Conservation (phyloP, 2,113 vertebrate species). For the Phalacrocorax brasilianus region DNA sequence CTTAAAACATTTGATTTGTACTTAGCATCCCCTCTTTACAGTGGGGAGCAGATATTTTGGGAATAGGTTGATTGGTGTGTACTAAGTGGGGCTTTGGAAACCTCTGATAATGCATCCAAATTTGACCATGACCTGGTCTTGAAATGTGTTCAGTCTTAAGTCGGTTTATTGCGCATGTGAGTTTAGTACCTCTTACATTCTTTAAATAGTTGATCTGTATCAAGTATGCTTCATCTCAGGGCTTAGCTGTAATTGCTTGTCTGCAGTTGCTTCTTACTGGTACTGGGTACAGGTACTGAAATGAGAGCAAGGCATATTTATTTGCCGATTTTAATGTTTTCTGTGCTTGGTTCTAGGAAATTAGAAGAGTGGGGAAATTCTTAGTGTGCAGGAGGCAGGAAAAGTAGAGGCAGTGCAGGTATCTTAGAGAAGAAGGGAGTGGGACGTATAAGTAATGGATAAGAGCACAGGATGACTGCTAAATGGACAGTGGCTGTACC, state of each 20-base stretch:
- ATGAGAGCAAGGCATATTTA: background rate
- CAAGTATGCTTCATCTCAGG: conserved; percentile 50
- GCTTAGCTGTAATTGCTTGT: conserved; percentile 22
- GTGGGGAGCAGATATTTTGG: background rate
- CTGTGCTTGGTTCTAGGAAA: background rate
- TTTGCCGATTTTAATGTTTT: background rate
- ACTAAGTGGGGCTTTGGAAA: background rate
- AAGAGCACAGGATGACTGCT: background rate
- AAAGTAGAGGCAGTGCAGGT: background rate
- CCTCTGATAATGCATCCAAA: background rate
- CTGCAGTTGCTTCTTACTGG: background rate
- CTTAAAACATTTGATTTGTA: background rate
- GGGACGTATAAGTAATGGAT: background rate
- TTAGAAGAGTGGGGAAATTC: background rate
- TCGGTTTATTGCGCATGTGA: background rate
- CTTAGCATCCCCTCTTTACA: background rate
- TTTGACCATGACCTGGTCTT: conserved; percentile 18
- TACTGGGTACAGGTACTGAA: background rate
- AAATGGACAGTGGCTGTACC: background rate
- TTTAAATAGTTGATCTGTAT: conserved; percentile 65
- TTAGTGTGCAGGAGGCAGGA: background rate
- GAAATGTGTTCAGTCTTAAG: background rate
- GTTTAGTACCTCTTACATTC: conserved; percentile 48
- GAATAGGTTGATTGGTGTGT: background rate
- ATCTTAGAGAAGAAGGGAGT: background rate